phyloP scores from a whole-genome alignment of 1,140 invertebrate species.

The Heliconius hewitsoni region DNA sequence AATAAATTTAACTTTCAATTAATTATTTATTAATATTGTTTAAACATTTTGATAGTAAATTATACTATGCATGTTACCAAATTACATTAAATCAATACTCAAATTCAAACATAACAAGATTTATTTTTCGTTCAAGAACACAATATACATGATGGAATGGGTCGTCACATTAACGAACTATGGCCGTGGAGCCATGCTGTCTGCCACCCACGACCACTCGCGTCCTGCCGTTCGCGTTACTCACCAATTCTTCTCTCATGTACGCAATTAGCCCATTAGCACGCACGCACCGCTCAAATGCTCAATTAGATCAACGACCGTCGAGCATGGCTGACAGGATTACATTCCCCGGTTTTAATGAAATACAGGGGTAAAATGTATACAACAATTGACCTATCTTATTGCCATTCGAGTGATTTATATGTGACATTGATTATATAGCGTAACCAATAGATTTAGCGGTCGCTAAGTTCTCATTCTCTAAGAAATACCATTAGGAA shows the following conservation, averaged over 20 bases:
- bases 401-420: background rate
- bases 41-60: too few species aligned
- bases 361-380: slow-evolving; percentile 57
- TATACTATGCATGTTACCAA: background rate
- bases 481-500: background rate
- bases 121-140: background rate
- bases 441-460: background rate
- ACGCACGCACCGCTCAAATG: slow-evolving; percentile 77
- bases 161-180: slow-evolving; percentile 22
- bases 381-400: slow-evolving; percentile 53
- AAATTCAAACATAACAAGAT: background rate
- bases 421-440: too few species aligned
- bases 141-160: background rate
- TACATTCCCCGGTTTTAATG: slow-evolving; percentile 67
- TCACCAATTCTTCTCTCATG: slow-evolving; percentile 76
- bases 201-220: slow-evolving; percentile 71
- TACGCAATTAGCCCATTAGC: slow-evolving; percentile 78
- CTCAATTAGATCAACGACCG: slow-evolving; percentile 80
- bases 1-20: too few species aligned
- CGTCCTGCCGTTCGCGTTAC: slow-evolving; percentile 66
- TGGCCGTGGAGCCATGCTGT: slow-evolving; percentile 71
- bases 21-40: too few species aligned
- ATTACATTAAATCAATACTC: too few species aligned
- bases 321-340: slow-evolving; percentile 66
- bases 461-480: slow-evolving; percentile 1